Evolutionary conservation across 2,797 vertebrate species (phyloP).

Genomic region (Macropus fuliginosus): DNA sequence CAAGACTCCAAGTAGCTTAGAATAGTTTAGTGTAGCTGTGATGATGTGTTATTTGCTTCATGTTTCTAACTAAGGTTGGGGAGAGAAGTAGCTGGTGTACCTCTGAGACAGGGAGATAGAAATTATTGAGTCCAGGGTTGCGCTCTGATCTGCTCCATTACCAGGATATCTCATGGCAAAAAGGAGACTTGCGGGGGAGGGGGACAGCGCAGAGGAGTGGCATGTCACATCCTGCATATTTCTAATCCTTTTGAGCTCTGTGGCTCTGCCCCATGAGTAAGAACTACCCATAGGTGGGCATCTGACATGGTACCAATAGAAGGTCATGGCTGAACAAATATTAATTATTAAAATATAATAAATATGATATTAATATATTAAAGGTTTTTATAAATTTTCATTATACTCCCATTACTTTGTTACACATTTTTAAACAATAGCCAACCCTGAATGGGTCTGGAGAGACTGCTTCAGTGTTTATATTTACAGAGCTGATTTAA

Average conservation of each 20-base stretch:
- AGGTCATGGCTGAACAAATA: not conserved
- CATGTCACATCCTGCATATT: not conserved
- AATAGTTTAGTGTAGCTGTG: not conserved
- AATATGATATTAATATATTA: not conserved
- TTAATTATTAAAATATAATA: not conserved
- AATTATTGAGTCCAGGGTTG: not conserved
- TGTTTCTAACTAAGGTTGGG: not conserved
- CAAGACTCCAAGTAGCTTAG: not conserved
- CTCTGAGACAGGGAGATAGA: not conserved
- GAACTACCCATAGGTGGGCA: not conserved
- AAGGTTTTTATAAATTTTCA: conserved; percentile 18
- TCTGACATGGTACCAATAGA: not conserved
- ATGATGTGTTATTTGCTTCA: not conserved
- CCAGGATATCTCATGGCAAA: not conserved
- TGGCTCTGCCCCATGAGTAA: not conserved
- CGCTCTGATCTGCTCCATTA: not conserved
- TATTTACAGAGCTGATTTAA: conserved; percentile 56
- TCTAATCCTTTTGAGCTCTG: not conserved
- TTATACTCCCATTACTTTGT: conserved; percentile 19
- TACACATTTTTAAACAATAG: conserved; percentile 54
- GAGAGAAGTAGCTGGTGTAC: not conserved
- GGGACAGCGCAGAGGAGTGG: too few relatives aligned
- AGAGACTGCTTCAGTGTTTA: not conserved
- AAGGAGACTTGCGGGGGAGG: not conserved
- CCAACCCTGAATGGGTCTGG: not conserved